Evolutionary conservation across 2,113 vertebrate species (phyloP).

Genomic region (Uria aalge): DNA sequence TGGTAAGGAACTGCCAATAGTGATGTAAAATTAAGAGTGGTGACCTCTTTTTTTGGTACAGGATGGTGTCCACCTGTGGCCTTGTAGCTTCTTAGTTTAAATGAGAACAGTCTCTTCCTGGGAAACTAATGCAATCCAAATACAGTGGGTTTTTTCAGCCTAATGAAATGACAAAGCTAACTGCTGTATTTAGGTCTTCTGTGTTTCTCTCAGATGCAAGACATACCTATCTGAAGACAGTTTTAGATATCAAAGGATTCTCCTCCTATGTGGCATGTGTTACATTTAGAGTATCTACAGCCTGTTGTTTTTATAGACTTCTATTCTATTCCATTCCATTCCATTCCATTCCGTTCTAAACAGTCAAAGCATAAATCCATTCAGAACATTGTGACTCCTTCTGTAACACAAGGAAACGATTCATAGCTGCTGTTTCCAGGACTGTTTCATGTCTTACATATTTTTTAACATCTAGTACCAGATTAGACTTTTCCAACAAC

Average conservation of each 20-base stretch:
- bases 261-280: neutral
- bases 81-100: neutral
- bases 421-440: neutral
- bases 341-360: too few relatives aligned
- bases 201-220: neutral
- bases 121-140: neutral
- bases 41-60: neutral
- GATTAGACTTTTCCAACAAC: neutral
- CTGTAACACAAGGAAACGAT: neutral
- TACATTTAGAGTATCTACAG: neutral
- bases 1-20: neutral
- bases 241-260: neutral
- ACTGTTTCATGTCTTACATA: neutral
- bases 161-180: neutral
- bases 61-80: neutral
- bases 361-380: neutral
- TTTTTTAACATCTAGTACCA: neutral
- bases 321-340: neutral
- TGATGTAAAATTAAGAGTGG: neutral
- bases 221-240: neutral
- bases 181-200: neutral
- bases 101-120: neutral
- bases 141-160: neutral
- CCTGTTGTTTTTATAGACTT: neutral
- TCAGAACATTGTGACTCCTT: neutral